Base-by-base conservation (phyloP, 2,888 invertebrate species). In the Cynaeus angustus region DNA sequence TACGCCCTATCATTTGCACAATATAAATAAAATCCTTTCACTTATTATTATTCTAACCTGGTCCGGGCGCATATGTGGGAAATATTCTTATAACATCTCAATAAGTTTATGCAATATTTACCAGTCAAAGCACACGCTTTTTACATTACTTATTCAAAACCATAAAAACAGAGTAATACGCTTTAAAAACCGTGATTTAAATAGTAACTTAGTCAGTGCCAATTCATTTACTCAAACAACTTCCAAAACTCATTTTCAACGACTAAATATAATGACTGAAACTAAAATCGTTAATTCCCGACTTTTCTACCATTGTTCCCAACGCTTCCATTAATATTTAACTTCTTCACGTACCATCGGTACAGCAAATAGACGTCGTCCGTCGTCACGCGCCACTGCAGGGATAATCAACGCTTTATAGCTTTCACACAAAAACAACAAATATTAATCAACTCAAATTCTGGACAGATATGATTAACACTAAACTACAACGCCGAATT, bases 101-200 rank as follows among this genome's bases (percentile, higher is more conserved):
- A 64, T 68, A 61, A 62, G 28, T 46, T 45, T 55, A 41, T 65
- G 50, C 66, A 65, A 65, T 59, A 59, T 69, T 65, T 69, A 69
- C 58, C 8, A 65, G 50, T 33, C 58, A 28, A 48, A 50, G 46
- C 58, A 66, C 52, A 66, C 48, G 48, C 48, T 55, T 68, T 50
- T 52, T 66, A 37, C 45, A 69, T 69, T 69, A 69, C 66, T 69
- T 69, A 69, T 69, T 69, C 59, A 69, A 66, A 59, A 37, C 56
- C 66, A 13, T 56, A 59, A 66, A 66, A 66, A 66, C 38, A 38
- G 21, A 33, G 46, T 56, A 46, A 48, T 46, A 48, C 43, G 66
- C 43, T 66, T 65, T 66, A 55, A 55, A 56, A 53, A 30, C 28
- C 64, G 59, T 59, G 59, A 59, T 59, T 59, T 46, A 59, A 46